Evolutionary conservation across 2,113 vertebrate genomes (phyloP).

Genomic region (Benitochromis conjunctus): DNA sequence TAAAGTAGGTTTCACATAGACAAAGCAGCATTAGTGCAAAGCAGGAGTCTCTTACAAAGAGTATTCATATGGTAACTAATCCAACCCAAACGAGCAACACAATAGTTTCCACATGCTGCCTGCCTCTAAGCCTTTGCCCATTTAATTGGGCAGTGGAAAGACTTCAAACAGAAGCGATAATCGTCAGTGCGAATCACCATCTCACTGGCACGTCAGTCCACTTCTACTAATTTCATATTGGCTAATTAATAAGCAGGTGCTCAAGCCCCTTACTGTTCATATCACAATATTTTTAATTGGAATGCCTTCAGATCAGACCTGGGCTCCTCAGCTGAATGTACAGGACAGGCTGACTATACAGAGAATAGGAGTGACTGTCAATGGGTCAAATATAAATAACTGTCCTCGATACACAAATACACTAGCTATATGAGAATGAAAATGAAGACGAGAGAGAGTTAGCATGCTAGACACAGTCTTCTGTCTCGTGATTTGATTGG

Average conservation of each 20-base stretch:
- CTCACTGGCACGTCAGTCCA: constrained; percentile 18
- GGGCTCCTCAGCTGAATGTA: neutral
- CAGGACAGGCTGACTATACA: neutral
- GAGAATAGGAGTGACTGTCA: neutral
- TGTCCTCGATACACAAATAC: constrained; percentile 44
- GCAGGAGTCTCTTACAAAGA: neutral
- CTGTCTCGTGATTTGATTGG: neutral
- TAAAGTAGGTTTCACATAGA: neutral
- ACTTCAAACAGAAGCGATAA: constrained; percentile 41
- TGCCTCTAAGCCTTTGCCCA: neutral
- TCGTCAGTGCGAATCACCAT: constrained; percentile 17
- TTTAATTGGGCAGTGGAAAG: constrained; percentile 39
- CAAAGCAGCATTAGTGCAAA: neutral
- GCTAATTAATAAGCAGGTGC: constrained; percentile 55
- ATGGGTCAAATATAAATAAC: constrained; percentile 58
- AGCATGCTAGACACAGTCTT: neutral
- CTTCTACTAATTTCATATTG: constrained; percentile 33
- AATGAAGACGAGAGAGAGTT: neutral
- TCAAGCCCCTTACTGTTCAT: neutral
- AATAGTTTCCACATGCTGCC: neutral
- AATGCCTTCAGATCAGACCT: constrained; percentile 13
- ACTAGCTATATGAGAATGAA: neutral
- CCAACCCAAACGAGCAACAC: neutral
- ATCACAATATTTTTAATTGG: constrained; percentile 50
- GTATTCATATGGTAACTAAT: neutral